A percentile compares a stretch with the other conserved stretches of the same genome.
Evolutionary conservation across 2,888 invertebrate genomes (phyloP).

Genomic region (Sinelater perroti): DNA sequence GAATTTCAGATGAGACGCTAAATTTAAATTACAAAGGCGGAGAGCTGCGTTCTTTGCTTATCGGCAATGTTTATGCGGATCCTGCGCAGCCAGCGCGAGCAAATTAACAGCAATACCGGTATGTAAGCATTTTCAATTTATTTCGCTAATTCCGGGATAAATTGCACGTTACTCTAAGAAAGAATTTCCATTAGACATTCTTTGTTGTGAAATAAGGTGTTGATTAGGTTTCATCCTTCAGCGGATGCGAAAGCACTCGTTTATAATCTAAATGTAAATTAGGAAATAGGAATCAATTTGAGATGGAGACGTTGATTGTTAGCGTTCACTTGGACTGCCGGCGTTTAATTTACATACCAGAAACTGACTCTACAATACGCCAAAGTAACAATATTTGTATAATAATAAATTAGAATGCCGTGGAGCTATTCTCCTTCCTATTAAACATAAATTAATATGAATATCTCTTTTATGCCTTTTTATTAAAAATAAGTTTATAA

Average conservation of each 20-base stretch:
- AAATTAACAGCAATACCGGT: slow-evolving; percentile 27
- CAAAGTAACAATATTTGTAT: no score
- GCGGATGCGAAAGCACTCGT: slow-evolving; percentile 40
- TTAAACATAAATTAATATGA: no score
- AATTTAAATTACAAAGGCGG: slow-evolving; percentile 24
- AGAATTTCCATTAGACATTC: slow-evolving; percentile 36
- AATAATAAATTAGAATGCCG: no score
- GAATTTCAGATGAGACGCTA: slow-evolving; percentile 23
- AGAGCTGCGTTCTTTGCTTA: slow-evolving; percentile 8
- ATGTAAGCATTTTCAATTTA: slow-evolving; percentile 35
- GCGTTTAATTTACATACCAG: slow-evolving; percentile 4
- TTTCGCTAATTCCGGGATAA: slow-evolving; percentile 32
- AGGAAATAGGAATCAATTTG: slow-evolving; percentile 43
- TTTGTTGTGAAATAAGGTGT: slow-evolving; percentile 34
- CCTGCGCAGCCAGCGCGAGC: no score
- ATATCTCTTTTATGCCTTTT: no score
- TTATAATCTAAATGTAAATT: slow-evolving; percentile 53
- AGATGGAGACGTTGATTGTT: slow-evolving; percentile 23
- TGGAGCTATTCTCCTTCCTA: no score
- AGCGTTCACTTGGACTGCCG: slow-evolving; percentile 39
- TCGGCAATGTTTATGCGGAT: no score
- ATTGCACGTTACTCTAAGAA: slow-evolving; percentile 34
- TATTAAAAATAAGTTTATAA: no score
- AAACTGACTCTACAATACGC: no score
- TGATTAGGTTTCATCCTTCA: slow-evolving; percentile 36